Conservation (phyloP, 2,797 vertebrate species). For the Chromobotia macracanthus region DNA sequence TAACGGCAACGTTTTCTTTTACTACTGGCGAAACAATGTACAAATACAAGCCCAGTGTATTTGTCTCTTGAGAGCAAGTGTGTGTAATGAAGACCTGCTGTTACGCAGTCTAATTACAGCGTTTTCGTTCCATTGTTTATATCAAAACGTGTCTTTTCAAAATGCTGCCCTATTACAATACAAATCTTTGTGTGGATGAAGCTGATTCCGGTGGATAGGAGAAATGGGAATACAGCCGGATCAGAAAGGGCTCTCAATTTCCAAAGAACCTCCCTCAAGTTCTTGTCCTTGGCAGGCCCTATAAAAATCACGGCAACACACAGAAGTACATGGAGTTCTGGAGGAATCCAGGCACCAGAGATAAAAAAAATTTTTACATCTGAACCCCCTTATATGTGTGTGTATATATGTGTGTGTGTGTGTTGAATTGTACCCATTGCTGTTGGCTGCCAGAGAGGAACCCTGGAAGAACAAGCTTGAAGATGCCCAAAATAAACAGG, state of each 20-base stretch:
- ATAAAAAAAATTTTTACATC: conserved; percentile 20
- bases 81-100: conserved; percentile 13
- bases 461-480: conserved; percentile 72
- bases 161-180: conserved; percentile 29
- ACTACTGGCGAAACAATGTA: conserved; percentile 16
- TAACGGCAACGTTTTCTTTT: conserved; percentile 22
- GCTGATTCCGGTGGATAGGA: conserved; percentile 17
- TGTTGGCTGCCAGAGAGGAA: conserved; percentile 85
- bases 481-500: conserved; percentile 13
- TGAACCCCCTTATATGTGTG: neutral
- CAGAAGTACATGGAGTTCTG: conserved; percentile 27
- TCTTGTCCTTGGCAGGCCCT: conserved; percentile 25
- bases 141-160: conserved; percentile 16
- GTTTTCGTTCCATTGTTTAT: conserved; percentile 17
- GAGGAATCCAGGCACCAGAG: conserved; percentile 33
- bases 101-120: conserved; percentile 9
- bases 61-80: conserved; percentile 13
- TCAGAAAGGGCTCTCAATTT: conserved; percentile 22
- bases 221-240: conserved; percentile 29
- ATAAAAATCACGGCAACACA: conserved; percentile 3
- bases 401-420: conserved; percentile 28
- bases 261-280: conserved; percentile 29
- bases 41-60: neutral
- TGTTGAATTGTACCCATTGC: conserved; percentile 81
- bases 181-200: conserved; percentile 36